These are phyloP conservation scores for Leptinotarsa tumamoca DNA, from an alignment of 2,888 invertebrate species.

Conservation along the genomic window DNA sequence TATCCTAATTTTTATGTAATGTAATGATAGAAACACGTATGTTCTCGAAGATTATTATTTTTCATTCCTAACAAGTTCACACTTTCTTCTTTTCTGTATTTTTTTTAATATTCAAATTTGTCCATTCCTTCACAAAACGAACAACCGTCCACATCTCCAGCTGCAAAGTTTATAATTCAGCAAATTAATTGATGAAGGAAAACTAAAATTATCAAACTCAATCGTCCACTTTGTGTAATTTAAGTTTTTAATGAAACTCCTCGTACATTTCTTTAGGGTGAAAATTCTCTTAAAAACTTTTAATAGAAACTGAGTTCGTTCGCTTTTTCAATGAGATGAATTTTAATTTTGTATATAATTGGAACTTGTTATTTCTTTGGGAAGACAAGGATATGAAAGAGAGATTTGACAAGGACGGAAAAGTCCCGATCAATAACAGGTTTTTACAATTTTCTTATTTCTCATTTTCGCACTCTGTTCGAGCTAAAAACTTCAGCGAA, in stretches of 20 bases:
- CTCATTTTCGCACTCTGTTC: slow-evolving; percentile 40
- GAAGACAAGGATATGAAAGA: slow-evolving; percentile 56
- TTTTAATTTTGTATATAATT: slow-evolving; percentile 67
- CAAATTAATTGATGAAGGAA: slow-evolving; percentile 31
- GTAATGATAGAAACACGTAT: no score
- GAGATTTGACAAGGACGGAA: slow-evolving; percentile 47
- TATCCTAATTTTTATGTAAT: no score
- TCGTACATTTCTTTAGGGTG: slow-evolving; percentile 61
- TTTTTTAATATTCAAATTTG: background rate
- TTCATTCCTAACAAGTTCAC: background rate
- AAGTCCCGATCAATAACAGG: slow-evolving; percentile 47
- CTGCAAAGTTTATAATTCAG: slow-evolving; percentile 11
- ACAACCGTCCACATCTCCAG: background rate
- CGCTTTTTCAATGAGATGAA: slow-evolving; percentile 67
- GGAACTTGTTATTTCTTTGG: slow-evolving; percentile 64
- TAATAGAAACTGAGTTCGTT: slow-evolving; percentile 65
- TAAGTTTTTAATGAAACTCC: slow-evolving; percentile 65
- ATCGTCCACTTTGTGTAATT: slow-evolving; percentile 65
- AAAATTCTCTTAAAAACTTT: slow-evolving; percentile 66
- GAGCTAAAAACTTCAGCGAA: slow-evolving; percentile 42
- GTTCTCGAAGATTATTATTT: background rate
- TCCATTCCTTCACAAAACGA: background rate
- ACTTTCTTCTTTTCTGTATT: background rate
- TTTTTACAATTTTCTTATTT: slow-evolving; percentile 50
- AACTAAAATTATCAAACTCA: slow-evolving; percentile 53